A percentile compares a stretch with the other conserved stretches of the same genome.
These are phyloP conservation scores for Drosophila lutescens DNA, from an alignment of 2,888 invertebrate genomes.

Conservation along the genomic window DNA sequence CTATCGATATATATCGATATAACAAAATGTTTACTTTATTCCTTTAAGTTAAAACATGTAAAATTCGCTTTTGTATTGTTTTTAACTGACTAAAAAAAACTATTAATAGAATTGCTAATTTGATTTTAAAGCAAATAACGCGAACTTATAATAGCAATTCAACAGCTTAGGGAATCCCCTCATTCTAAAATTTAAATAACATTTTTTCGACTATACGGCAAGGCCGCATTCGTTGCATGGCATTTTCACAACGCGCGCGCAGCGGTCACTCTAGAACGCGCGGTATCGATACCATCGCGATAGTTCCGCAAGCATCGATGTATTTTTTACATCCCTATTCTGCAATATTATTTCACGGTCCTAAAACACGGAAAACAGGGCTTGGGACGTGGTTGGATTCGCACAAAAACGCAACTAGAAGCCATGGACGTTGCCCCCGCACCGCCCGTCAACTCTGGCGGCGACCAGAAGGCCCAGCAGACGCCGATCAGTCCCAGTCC, in stretches of 20 bases:
- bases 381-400: constrained; percentile 59
- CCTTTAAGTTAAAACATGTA: too few species aligned
- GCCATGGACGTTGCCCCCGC: constrained; percentile 68
- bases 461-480: constrained; percentile 50
- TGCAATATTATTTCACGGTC: constrained; percentile 24
- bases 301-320: constrained; percentile 29
- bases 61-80: too few species aligned
- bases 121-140: too few species aligned
- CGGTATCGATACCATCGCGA: constrained; percentile 7
- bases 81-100: too few species aligned
- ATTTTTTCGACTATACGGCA: not conserved
- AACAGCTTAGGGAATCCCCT: too few species aligned
- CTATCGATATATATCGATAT: too few species aligned
- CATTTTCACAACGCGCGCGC: not conserved
- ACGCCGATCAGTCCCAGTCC: constrained; percentile 20
- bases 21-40: too few species aligned
- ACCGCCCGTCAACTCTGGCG: constrained; percentile 43
- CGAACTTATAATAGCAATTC: too few species aligned
- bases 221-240: not conserved
- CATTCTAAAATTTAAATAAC: too few species aligned
- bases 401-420: constrained; percentile 50
- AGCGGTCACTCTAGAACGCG: not conserved
- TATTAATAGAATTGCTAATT: too few species aligned
- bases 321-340: constrained; percentile 38
- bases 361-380: constrained; percentile 47